Conservation (phyloP, 2,888 invertebrate species). For the Chrysolina americana region DNA sequence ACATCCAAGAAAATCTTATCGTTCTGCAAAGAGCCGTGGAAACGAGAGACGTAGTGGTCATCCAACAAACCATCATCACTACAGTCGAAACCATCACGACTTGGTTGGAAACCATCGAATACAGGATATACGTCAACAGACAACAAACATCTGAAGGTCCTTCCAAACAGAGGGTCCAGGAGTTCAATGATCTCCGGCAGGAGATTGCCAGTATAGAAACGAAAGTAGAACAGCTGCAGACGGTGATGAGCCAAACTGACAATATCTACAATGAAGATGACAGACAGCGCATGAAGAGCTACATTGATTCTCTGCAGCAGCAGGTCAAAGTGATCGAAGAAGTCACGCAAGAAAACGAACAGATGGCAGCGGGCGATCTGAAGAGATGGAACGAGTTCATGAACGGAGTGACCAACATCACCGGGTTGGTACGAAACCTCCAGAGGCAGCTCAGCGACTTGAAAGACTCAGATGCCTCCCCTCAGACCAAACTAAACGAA, state of each 20-base stretch:
- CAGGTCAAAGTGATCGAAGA: slow-evolving; percentile 82
- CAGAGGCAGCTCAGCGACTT: slow-evolving; percentile 73
- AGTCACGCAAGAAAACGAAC: slow-evolving; percentile 75
- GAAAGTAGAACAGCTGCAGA: slow-evolving; percentile 77
- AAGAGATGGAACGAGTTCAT: slow-evolving; percentile 82
- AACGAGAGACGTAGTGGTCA: slow-evolving; percentile 72
- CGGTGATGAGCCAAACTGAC: slow-evolving; percentile 71
- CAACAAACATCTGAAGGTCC: slow-evolving; percentile 74
- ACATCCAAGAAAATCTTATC: slow-evolving; percentile 76
- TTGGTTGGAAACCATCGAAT: slow-evolving; percentile 89
- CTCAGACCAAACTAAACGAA: slow-evolving; percentile 78
- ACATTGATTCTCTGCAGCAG: slow-evolving; percentile 74
- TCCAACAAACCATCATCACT: slow-evolving; percentile 81
- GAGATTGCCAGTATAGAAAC: slow-evolving; percentile 79
- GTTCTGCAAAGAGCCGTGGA: slow-evolving; percentile 75
- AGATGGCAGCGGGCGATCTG: slow-evolving; percentile 74
- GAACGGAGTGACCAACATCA: slow-evolving; percentile 75
- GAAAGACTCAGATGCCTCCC: slow-evolving; percentile 76
- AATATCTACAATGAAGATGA: slow-evolving; percentile 70
- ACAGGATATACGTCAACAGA: slow-evolving; percentile 78
- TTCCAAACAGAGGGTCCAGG: slow-evolving; percentile 74
- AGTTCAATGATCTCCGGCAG: slow-evolving; percentile 76
- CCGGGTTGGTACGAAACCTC: slow-evolving; percentile 70
- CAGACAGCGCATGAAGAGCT: slow-evolving; percentile 71
- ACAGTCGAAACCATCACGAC: slow-evolving; percentile 86